Evolutionary conservation across 1,140 invertebrate species (phyloP).

Genomic region (Heliconius nattereri): DNA sequence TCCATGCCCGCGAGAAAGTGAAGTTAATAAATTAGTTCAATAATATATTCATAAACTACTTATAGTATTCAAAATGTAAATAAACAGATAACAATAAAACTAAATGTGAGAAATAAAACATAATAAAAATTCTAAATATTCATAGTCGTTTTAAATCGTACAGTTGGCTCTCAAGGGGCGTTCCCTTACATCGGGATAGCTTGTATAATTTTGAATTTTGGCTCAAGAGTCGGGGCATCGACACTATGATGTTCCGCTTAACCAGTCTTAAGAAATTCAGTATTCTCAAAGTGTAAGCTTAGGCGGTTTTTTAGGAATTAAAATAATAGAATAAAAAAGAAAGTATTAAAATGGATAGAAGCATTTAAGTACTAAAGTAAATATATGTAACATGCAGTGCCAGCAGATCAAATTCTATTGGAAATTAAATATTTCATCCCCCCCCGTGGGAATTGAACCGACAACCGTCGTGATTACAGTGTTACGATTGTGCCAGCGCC

Average conservation of each 20-base stretch:
- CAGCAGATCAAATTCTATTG: too few relatives aligned
- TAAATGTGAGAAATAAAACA: background rate
- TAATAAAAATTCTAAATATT: conserved; percentile 8
- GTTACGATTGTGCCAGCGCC: too few relatives aligned
- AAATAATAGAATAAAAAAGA: background rate
- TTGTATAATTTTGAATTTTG: conserved; percentile 28
- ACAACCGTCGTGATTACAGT: too few relatives aligned
- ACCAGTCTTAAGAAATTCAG: conserved; percentile 25
- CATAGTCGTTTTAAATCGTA: conserved; percentile 15
- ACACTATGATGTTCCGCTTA: conserved; percentile 18
- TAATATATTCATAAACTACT: background rate
- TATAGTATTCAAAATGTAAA: background rate
- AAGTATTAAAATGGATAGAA: too few relatives aligned
- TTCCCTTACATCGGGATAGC: background rate
- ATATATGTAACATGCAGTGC: too few relatives aligned
- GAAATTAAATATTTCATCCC: too few relatives aligned
- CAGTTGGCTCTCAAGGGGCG: background rate
- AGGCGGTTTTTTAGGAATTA: background rate
- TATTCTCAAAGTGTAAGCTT: background rate
- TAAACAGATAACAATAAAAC: background rate
- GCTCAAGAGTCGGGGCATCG: conserved; percentile 18
- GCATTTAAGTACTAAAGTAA: too few relatives aligned
- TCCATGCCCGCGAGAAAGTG: background rate
- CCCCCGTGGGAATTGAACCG: too few relatives aligned
- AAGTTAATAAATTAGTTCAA: background rate